phyloP scores from a whole-genome alignment of 2,797 vertebrate genomes.

The Naso thynnoides region DNA sequence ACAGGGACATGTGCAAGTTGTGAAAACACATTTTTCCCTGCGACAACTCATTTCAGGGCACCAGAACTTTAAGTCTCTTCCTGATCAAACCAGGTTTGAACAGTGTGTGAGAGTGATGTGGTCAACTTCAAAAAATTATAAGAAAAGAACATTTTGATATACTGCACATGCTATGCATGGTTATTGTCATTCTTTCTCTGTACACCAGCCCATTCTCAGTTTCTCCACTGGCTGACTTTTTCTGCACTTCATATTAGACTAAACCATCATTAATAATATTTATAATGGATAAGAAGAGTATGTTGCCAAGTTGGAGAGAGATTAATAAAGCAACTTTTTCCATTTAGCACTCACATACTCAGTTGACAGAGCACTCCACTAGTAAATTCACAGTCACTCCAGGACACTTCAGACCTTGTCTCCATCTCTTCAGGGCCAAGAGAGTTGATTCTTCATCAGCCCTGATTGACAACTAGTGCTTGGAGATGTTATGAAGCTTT shows the following conservation, averaged over 20 bases:
- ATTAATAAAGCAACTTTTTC: neutral
- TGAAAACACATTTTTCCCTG: neutral
- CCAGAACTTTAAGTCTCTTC: neutral
- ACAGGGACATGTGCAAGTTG: neutral
- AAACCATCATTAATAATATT: neutral
- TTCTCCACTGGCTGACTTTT: neutral
- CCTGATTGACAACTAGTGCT: neutral
- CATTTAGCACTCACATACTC: neutral
- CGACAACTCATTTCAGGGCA: neutral
- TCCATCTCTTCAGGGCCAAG: neutral
- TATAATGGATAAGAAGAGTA: neutral
- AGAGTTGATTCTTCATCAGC: neutral
- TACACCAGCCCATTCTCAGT: neutral
- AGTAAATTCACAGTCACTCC: neutral
- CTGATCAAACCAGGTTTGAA: neutral
- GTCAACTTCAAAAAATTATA: neutral
- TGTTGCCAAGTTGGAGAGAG: too few relatives aligned
- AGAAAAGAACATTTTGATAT: constrained; percentile 6
- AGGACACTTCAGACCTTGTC: neutral
- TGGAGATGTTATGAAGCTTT: neutral
- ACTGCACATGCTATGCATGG: neutral
- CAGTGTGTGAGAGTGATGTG: neutral
- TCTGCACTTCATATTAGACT: neutral
- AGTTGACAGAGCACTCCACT: neutral
- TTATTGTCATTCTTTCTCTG: neutral